These are phyloP conservation scores for Phortica variegata DNA, from an alignment of 1,140 invertebrate species.

Conservation along the genomic window DNA sequence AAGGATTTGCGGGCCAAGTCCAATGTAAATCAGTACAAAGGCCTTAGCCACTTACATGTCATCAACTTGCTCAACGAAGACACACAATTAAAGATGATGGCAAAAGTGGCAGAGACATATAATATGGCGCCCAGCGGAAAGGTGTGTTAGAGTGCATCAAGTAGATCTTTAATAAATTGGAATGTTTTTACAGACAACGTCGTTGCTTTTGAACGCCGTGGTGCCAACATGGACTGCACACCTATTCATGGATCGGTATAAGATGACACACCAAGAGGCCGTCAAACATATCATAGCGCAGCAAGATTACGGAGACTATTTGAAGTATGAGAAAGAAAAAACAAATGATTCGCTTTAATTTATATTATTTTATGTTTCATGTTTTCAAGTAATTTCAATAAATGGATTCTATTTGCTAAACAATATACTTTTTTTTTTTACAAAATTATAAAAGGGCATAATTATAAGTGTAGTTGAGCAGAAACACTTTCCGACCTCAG, in stretches of 20 bases:
- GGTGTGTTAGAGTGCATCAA: background rate
- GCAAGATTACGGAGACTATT: no score
- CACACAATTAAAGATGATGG: slow-evolving; percentile 35
- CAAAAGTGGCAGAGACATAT: slow-evolving; percentile 16
- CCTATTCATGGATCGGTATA: slow-evolving; percentile 38
- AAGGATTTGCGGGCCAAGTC: slow-evolving; percentile 18
- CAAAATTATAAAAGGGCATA: no score
- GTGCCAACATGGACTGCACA: slow-evolving; percentile 40
- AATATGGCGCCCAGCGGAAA: no score
- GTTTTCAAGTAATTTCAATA: no score
- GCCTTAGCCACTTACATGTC: slow-evolving; percentile 27
- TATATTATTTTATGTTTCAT: no score
- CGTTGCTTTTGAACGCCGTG: slow-evolving; percentile 39
- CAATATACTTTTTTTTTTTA: no score
- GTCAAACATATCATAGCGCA: no score
- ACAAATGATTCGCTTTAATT: no score
- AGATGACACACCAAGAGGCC: slow-evolving; percentile 13
- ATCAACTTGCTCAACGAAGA: slow-evolving; percentile 27
- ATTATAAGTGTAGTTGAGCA: no score
- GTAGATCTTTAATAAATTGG: background rate
- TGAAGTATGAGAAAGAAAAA: no score
- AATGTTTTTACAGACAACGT: slow-evolving; percentile 7
- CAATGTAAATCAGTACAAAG: slow-evolving; percentile 22
- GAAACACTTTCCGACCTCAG: no score
- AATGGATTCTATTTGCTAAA: no score